A percentile compares a stretch with the other conserved stretches of the same genome.
These are phyloP conservation scores for Plagodis dolabraria DNA, from an alignment of 2,888 invertebrate genomes.

Conservation along the genomic window DNA sequence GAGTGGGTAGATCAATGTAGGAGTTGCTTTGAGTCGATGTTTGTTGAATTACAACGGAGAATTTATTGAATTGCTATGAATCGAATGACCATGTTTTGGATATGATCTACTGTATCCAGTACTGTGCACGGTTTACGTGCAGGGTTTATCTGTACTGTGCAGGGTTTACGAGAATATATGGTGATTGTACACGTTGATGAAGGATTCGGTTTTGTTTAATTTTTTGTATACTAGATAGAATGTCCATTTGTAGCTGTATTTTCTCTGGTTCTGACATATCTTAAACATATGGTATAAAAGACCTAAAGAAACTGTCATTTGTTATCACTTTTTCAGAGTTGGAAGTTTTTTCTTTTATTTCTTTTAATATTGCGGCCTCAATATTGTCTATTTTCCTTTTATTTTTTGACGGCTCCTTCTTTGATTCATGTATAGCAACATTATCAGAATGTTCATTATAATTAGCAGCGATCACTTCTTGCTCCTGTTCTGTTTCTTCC, in stretches of 20 bases:
- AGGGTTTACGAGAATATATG: constrained; percentile 20
- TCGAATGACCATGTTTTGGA: constrained; percentile 23
- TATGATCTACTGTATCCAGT: constrained; percentile 27
- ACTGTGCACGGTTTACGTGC: too few relatives aligned
- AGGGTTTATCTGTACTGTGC: too few relatives aligned
- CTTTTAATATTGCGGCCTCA: constrained; percentile 27
- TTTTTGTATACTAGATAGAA: constrained; percentile 27
- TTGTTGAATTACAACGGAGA: constrained; percentile 21
- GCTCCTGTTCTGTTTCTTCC: constrained; percentile 28
- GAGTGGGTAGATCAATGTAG: constrained; percentile 23
- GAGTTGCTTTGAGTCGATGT: constrained; percentile 21
- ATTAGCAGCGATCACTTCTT: constrained; percentile 27
- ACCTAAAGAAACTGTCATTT: constrained; percentile 29
- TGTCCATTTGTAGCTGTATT: constrained; percentile 17
- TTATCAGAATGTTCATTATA: constrained; percentile 24
- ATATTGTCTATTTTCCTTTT: constrained; percentile 26
- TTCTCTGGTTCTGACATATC: too few relatives aligned
- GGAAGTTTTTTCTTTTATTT: constrained; percentile 28
- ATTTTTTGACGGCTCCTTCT: constrained; percentile 24
- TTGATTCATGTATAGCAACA: constrained; percentile 18
- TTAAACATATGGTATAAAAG: too few relatives aligned
- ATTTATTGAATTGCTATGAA: constrained; percentile 25
- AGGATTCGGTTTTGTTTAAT: constrained; percentile 20
- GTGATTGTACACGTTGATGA: constrained; percentile 29
- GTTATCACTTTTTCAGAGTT: constrained; percentile 26